A percentile compares a stretch with the other conserved stretches of the same genome.
phyloP scores from a whole-genome alignment of 1,140 invertebrate species.

The Trialeurodes vaporariorum region DNA sequence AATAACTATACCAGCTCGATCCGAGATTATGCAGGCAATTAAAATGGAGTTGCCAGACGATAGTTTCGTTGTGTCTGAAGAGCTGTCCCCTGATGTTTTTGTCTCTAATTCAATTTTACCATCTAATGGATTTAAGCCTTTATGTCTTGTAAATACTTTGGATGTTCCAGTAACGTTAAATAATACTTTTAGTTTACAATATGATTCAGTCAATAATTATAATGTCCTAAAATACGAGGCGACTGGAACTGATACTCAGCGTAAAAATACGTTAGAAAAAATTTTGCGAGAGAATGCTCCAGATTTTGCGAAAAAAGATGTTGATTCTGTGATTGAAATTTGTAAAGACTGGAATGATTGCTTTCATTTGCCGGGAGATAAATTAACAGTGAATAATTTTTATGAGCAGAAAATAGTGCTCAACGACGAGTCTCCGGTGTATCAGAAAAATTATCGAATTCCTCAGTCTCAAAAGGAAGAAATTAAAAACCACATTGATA shows the following conservation, averaged over 20 bases:
- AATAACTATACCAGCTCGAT: background rate
- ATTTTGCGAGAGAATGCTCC: background rate
- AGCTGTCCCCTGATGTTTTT: background rate
- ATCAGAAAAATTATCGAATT: slow-evolving; percentile 28
- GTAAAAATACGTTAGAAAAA: background rate
- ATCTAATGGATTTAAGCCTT: background rate
- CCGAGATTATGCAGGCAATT: background rate
- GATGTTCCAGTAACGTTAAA: background rate
- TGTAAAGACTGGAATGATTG: background rate
- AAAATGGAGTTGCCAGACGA: background rate
- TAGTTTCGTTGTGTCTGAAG: background rate
- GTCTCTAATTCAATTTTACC: background rate
- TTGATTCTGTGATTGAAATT: background rate
- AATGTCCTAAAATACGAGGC: background rate
- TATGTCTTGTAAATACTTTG: background rate
- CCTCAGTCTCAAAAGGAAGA: slow-evolving; percentile 29
- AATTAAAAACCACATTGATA: slow-evolving; percentile 29
- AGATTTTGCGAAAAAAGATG: background rate
- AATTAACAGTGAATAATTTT: background rate
- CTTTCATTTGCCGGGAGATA: background rate
- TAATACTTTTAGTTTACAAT: background rate
- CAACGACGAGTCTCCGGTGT: slow-evolving; percentile 18
- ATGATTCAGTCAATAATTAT: background rate
- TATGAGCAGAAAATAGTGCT: slow-evolving; percentile 24
- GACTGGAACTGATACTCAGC: too few relatives aligned